These are phyloP conservation scores for Leucosticte australis DNA, from an alignment of 2,113 vertebrate genomes.

Conservation along the genomic window DNA sequence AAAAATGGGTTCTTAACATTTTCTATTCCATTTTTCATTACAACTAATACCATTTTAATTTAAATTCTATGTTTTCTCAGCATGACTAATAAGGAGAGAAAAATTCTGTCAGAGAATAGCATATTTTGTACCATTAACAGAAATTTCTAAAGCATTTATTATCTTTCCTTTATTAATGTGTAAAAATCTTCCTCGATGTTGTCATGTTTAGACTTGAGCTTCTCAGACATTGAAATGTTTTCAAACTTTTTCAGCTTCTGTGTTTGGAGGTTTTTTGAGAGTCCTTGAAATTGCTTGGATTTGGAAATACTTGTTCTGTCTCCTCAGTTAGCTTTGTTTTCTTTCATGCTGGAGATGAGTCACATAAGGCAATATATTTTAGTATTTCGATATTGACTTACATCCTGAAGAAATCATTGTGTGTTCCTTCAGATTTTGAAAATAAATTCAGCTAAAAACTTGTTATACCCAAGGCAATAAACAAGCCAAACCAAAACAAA, in stretches of 20 bases:
- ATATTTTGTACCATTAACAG: background rate
- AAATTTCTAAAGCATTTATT: background rate
- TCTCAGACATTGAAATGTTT: background rate
- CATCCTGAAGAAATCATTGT: background rate
- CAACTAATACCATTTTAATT: background rate
- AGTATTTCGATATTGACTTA: background rate
- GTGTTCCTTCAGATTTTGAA: background rate
- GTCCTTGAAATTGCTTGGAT: background rate
- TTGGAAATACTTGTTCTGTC: background rate
- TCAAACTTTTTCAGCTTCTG: background rate
- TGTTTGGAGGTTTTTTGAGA: background rate
- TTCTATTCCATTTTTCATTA: background rate
- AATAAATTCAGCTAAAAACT: background rate
- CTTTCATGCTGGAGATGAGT: background rate
- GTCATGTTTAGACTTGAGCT: background rate
- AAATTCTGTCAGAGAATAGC: background rate
- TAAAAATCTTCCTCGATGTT: background rate
- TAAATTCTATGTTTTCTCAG: background rate
- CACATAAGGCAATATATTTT: background rate
- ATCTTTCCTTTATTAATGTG: background rate
- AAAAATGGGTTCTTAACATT: fast-evolving
- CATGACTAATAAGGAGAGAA: background rate
- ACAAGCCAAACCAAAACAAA: background rate
- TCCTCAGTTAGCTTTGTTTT: background rate
- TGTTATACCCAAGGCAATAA: background rate